Evolutionary conservation across 2,888 invertebrate genomes (phyloP), one percentile per base, ranked within the genome.

Genomic region (Eupeodes latifasciatus): DNA sequence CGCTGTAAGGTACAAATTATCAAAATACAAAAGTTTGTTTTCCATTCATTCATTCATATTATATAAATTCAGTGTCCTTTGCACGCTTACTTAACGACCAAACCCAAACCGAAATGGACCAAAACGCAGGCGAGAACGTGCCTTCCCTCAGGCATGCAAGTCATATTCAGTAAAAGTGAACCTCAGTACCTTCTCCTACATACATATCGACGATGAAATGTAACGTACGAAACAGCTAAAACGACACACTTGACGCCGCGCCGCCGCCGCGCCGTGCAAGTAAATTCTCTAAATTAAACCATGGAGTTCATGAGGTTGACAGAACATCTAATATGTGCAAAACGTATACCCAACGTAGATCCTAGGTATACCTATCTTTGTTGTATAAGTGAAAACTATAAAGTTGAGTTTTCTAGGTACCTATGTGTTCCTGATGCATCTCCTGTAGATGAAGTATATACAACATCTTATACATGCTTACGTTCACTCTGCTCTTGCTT

Each of bases 201-300:
- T 11, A 47, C 47, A 10, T 12, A 10, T 11, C 9, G 47, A 47
- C 27, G 19, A 10, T 19, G 6, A 16, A 64, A 64, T 14, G 14
- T 40, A 49, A 36, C 69, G 64, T 75, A 78, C 69, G 64, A 85
- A 78, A 71, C 81, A 88, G 78, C 69, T 77, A 72, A 40, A 40
- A 81, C 81, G 81, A 81, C 81, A 78, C 75, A 81, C 81, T 88
- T 88, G 51, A 67, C 51, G 67, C 49, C 77, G n/a, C n/a, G n/a
- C n/a, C n/a, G n/a, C n/a, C n/a, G n/a, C n/a, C n/a, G n/a, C n/a
- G 55, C 62, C 85, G 71, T 85, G 78, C 81, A 74, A 85, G 81
- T 81, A 67, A 88, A 78, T 78, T 88, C 81, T 71, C 85, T 66
- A 85, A 88, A 88, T 85, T 88, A 88, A 88, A 81, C 78, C 71